A percentile compares a stretch with the other conserved stretches of the same genome.
Conservation (phyloP, 2,797 vertebrate species). For the Poeciliopsis paucimaculata region DNA sequence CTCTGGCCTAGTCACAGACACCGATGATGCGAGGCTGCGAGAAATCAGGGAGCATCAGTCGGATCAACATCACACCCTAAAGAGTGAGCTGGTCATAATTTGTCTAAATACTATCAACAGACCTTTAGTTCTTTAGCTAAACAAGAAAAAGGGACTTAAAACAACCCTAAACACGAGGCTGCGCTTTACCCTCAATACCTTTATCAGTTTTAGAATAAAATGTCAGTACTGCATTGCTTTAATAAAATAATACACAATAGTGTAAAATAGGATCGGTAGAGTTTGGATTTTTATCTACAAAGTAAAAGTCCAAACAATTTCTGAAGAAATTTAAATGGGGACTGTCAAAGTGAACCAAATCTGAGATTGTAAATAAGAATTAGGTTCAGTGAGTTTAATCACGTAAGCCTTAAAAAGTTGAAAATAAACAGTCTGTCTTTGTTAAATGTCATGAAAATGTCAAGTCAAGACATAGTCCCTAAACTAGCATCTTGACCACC, state of each 20-base stretch:
- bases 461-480: too few species aligned
- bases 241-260: background rate
- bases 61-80: conserved; percentile 40
- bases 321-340: too few species aligned
- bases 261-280: too few species aligned
- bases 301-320: too few species aligned
- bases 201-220: background rate
- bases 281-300: background rate
- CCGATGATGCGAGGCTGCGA: conserved; percentile 23
- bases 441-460: too few species aligned
- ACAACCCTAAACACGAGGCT: background rate
- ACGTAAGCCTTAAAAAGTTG: too few species aligned
- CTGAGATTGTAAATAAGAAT: too few species aligned
- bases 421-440: too few species aligned
- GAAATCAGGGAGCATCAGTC: conserved; percentile 24
- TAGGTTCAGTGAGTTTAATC: too few species aligned
- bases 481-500: too few species aligned
- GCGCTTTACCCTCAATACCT: background rate
- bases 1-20: conserved; percentile 21
- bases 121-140: background rate
- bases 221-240: background rate
- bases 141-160: background rate
- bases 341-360: too few species aligned
- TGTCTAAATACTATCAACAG: background rate
- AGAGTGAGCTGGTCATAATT: conserved; percentile 51